Conservation (phyloP, 2,888 invertebrate species). For the Netelia virgata region DNA sequence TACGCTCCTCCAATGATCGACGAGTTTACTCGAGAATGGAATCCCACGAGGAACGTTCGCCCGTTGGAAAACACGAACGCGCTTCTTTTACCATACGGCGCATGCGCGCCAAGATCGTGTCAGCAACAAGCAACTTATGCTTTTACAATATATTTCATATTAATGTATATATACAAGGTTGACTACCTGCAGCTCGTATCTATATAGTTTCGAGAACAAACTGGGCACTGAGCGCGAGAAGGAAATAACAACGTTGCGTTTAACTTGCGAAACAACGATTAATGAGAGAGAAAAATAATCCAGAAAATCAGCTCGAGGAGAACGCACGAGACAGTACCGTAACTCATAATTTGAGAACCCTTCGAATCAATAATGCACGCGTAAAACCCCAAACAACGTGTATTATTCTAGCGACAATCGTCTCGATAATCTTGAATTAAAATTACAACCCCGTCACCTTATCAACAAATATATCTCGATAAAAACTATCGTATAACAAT, state of each 20-base stretch:
- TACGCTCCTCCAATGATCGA: background rate
- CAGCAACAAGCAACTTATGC: constrained; percentile 1
- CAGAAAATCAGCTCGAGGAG: constrained; percentile 3
- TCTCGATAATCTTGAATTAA: constrained; percentile 27
- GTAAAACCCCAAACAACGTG: background rate
- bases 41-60: constrained; percentile 5
- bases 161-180: background rate
- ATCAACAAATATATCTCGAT: background rate
- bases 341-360: constrained; percentile 4
- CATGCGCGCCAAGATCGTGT: background rate
- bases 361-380: background rate
- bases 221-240: constrained; percentile 31
- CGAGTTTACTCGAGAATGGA: background rate
- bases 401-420: background rate
- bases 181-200: background rate
- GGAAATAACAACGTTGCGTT: background rate
- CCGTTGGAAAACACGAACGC: constrained; percentile 14
- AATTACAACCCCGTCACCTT: background rate
- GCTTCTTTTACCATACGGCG: no score
- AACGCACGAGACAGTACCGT: constrained; percentile 48
- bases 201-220: constrained; percentile 24
- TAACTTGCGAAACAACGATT: constrained; percentile 14
- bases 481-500: constrained; percentile 7
- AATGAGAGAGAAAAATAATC: constrained; percentile 30
- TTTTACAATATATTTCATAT: background rate